A percentile compares a stretch with the other conserved stretches of the same genome.
Conservation (phyloP, 2,113 vertebrate species). For the Clarias magur region DNA sequence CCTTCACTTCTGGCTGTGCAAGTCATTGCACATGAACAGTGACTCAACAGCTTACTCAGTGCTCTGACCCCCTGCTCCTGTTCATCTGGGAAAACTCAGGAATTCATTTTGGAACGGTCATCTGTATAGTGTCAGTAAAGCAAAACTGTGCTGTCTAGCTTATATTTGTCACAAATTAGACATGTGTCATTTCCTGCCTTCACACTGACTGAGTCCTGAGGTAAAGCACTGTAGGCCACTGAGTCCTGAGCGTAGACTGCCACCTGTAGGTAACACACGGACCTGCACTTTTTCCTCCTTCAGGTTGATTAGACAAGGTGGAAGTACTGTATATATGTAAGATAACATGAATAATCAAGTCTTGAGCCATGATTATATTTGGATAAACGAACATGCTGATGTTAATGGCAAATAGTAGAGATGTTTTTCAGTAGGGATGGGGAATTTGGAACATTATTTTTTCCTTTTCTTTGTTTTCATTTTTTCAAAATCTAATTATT, state of each 20-base stretch:
- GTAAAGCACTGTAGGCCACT: not conserved
- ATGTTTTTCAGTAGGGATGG: not conserved
- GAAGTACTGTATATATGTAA: not conserved
- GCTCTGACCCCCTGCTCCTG: not conserved
- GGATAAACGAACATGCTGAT: not conserved
- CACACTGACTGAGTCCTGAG: not conserved
- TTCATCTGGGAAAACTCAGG: not conserved
- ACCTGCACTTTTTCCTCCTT: not conserved
- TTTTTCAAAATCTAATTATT: too few species aligned
- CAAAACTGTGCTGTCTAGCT: not conserved
- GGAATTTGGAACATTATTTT: not conserved
- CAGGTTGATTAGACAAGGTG: not conserved
- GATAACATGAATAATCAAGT: not conserved
- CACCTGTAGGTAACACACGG: constrained; percentile 27
- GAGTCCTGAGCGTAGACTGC: constrained; percentile 32
- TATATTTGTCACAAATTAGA: constrained; percentile 5
- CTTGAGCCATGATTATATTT: not conserved
- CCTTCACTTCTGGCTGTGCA: not conserved
- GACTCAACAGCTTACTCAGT: constrained; percentile 27
- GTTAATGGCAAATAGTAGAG: not conserved
- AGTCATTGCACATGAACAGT: constrained; percentile 13
- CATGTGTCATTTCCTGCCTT: not conserved
- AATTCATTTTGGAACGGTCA: not conserved
- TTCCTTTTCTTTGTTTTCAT: not conserved
- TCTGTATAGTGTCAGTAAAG: constrained; percentile 6